A percentile compares a stretch with the other conserved stretches of the same genome.
Evolutionary conservation across 1,140 invertebrate genomes (phyloP).

Genomic region (Drosophila equinoxialis): DNA sequence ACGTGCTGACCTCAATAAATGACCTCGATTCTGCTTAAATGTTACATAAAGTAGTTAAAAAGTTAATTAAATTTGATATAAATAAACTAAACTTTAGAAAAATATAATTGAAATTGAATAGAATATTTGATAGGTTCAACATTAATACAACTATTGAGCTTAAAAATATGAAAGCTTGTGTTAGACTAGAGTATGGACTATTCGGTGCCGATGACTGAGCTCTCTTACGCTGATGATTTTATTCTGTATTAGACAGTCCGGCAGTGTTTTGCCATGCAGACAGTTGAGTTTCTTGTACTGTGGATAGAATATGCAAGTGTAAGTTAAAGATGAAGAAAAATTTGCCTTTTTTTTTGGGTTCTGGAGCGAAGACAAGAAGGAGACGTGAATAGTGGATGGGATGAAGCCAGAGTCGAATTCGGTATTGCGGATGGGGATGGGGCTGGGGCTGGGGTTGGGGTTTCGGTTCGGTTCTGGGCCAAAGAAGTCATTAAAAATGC

Average conservation of each 20-base stretch:
- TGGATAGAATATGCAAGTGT: conserved; percentile 27
- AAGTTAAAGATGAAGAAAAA: conserved; percentile 6
- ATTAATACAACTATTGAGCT: no score
- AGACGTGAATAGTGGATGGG: not conserved
- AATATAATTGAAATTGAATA: no score
- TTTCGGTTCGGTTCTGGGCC: conserved; percentile 30
- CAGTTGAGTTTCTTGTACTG: conserved; percentile 58
- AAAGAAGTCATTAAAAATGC: conserved; percentile 75
- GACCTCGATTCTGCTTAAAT: no score
- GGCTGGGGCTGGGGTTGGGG: not conserved
- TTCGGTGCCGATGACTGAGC: not conserved
- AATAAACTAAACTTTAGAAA: no score
- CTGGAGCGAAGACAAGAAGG: not conserved
- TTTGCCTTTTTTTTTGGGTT: not conserved
- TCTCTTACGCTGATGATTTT: conserved; percentile 4
- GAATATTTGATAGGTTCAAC: no score
- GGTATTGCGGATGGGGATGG: no score
- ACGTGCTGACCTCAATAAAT: no score
- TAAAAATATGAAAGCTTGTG: no score
- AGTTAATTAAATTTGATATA: no score
- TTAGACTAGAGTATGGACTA: not conserved
- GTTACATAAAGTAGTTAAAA: no score
- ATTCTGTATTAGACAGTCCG: conserved; percentile 22
- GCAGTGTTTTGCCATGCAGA: conserved; percentile 41
- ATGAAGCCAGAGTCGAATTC: not conserved